These are phyloP conservation scores for Rallus crepitans DNA, from an alignment of 2,797 vertebrate genomes.

Conservation along the genomic window DNA sequence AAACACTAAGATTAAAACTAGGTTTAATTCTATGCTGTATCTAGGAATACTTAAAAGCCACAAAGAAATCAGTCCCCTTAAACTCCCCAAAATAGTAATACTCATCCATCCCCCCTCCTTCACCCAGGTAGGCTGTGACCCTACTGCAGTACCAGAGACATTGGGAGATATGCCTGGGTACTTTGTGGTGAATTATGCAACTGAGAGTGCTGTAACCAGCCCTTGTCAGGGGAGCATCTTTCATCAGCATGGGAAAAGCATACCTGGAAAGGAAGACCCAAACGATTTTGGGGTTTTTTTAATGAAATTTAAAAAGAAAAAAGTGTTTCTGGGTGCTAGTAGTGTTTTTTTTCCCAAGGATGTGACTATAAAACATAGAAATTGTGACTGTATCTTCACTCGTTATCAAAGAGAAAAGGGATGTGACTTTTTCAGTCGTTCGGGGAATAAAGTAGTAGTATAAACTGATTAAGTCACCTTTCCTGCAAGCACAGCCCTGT, in stretches of 20 bases:
- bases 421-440: not conserved
- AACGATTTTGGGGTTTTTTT: not conserved
- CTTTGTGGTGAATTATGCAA: fast-evolving
- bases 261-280: not conserved
- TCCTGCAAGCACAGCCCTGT: not conserved
- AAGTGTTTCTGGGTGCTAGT: not conserved
- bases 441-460: not conserved
- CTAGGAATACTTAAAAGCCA: not conserved
- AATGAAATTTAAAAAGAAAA: too few species aligned
- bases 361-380: not conserved
- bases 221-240: not conserved
- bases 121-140: not conserved
- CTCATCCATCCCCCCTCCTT: not conserved
- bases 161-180: not conserved
- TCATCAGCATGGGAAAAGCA: not conserved
- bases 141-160: not conserved
- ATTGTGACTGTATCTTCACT: not conserved
- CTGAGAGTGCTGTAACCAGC: fast-evolving
- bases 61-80: not conserved
- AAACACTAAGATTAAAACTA: not conserved
- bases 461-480: not conserved
- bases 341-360: not conserved
- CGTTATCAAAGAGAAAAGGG: not conserved
- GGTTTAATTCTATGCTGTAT: not conserved
- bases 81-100: not conserved